Percentiles rank a stretch among this genome's conserved stretches.
phyloP scores from a whole-genome alignment of 2,113 vertebrate species.

The Leptodactylus fuscus region DNA sequence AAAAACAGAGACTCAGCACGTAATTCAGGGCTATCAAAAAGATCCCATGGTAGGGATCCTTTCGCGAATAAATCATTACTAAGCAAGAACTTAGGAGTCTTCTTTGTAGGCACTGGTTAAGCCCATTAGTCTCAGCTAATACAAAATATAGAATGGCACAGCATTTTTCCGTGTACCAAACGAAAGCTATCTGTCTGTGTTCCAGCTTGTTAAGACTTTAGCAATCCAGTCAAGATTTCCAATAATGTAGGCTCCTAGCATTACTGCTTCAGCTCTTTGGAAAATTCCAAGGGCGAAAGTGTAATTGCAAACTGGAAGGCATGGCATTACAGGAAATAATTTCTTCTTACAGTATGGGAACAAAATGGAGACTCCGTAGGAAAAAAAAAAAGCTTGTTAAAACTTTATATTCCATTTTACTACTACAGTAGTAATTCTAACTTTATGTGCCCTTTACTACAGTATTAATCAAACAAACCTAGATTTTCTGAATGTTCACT shows the following conservation, averaged over 20 bases:
- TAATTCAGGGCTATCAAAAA: constrained; percentile 19
- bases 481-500: neutral
- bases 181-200: constrained; percentile 58
- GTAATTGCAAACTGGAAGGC: constrained; percentile 54
- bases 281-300: constrained; percentile 57
- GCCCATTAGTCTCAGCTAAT: constrained; percentile 40
- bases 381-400: constrained; percentile 37
- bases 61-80: constrained; percentile 46
- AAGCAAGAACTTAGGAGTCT: constrained; percentile 22
- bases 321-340: constrained; percentile 46
- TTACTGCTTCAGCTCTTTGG: constrained; percentile 55
- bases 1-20: constrained; percentile 6
- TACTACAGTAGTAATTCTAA: neutral
- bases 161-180: constrained; percentile 45
- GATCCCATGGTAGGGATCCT: constrained; percentile 19
- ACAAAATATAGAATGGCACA: constrained; percentile 49
- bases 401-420: constrained; percentile 36
- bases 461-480: constrained; percentile 2
- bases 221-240: constrained; percentile 57
- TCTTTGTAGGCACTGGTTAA: constrained; percentile 37
- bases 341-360: constrained; percentile 44
- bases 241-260: constrained; percentile 55
- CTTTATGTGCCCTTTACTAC: neutral
- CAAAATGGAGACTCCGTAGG: neutral
- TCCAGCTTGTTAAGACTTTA: constrained; percentile 59